Percentiles rank a stretch among this genome's conserved stretches.
phyloP scores from a whole-genome alignment of 2,113 vertebrate species.

The human (Homo sapiens) region GRCh38 chr16:70231501-70232000 shows the following conservation, averaged over 20 bases:
- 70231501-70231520: no score
- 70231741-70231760: background rate
- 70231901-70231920: no score
- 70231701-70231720: background rate
- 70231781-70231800: no score
- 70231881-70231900: no score
- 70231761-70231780: no score
- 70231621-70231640: background rate
- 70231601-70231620: background rate
- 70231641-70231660: background rate
- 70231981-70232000: conserved; percentile 98
- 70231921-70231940: conserved; percentile 83
- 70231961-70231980: conserved; percentile 98
- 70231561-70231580: no score
- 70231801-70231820: no score
- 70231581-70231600: conserved; percentile 62
- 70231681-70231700: background rate
- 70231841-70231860: no score
- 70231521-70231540: no score
- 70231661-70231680: background rate
- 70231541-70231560: no score
- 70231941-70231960: conserved; percentile 95
- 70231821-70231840: no score
- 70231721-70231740: background rate
- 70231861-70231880: no score